A percentile compares a stretch with the other conserved stretches of the same genome.
Evolutionary conservation across 1,140 invertebrate genomes (phyloP).

Genomic region (Bombus affinis): DNA sequence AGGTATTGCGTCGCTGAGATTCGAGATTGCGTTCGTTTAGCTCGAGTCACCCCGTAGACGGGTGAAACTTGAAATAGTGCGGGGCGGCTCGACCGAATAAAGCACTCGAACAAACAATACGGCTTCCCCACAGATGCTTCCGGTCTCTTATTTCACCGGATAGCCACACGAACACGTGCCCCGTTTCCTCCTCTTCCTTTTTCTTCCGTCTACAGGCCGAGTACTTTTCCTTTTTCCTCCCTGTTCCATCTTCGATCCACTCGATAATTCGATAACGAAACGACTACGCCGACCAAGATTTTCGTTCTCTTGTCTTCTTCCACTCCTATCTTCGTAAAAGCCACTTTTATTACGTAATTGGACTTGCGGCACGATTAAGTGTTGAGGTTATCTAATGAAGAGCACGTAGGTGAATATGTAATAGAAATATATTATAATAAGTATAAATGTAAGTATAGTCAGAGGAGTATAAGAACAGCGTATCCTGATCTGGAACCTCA

Average conservation of each 20-base stretch:
- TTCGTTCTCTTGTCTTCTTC: neutral
- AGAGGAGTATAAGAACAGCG: no score
- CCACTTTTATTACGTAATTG: neutral
- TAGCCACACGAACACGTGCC: constrained; percentile 77
- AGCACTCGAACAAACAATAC: constrained; percentile 79
- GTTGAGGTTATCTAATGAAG: no score
- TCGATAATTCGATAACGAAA: constrained; percentile 56
- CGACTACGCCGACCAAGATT: neutral
- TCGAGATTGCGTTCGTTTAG: constrained; percentile 55
- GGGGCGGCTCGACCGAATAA: constrained; percentile 63
- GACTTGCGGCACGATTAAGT: no score
- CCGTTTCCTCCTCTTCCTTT: constrained; percentile 58
- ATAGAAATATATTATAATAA: no score
- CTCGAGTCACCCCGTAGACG: constrained; percentile 58
- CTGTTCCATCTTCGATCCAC: constrained; percentile 35
- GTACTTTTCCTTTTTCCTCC: constrained; percentile 21
- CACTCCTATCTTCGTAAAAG: neutral
- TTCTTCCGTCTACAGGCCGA: constrained; percentile 53
- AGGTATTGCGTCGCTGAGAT: constrained; percentile 43
- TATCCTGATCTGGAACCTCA: no score
- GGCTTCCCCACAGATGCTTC: constrained; percentile 80
- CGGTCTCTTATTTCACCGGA: constrained; percentile 82
- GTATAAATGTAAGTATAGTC: no score
- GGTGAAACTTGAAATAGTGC: constrained; percentile 35
- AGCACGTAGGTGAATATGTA: no score